Evolutionary conservation across 1,140 invertebrate species (phyloP), one percentile per base, ranked within the genome.

Genomic region (Drosophila asahinai): DNA sequence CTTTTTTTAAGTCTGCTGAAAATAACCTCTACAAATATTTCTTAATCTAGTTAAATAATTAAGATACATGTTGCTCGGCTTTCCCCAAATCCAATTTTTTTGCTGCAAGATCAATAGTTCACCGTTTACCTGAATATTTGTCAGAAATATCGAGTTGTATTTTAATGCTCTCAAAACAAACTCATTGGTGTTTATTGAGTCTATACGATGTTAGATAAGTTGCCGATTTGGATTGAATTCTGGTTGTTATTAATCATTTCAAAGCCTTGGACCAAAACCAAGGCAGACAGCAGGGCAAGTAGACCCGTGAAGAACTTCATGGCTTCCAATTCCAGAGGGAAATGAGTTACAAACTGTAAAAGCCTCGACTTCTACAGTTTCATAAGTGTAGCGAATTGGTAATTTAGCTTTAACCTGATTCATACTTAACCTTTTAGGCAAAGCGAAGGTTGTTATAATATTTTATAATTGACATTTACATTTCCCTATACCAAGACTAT

Each of bases 291-390:
- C 36, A 64, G 7, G 3, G 25, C 17, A 42, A 64, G 1, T 19
- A 30, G 17, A 27, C 36, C 36, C 2, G 33, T 25, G 3, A 27
- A 11, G 49, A 43, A 64, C 61, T 54, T 30, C 61, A 64, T 54
- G 22, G 25, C 36, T 30, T 17, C n/a, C 30, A 40, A 6, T n/a
- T 45, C 17, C 43, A 19, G 43, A 3, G 8, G 9, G 1, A 11
- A 19, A 19, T 45, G 3, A 45, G 4, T 45, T 45, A 45, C 5
- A 45, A 9, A 19, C 3, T 15, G 0, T 8, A 5, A 49, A 3
- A 36, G 14, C 14, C 22, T 25, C 14, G 12, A 8, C 22, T 8
- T 25, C 25, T 15, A 25, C 14, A 7, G 0, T 33, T 3, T 12
- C 27, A 25, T 25, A 49, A 8, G 22, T 15, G 3, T n/a, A 27